A percentile compares a stretch with the other conserved stretches of the same genome.
These are phyloP conservation scores for Psilanteris sp. DNA, from an alignment of 1,140 invertebrate species.

Conservation along the genomic window DNA sequence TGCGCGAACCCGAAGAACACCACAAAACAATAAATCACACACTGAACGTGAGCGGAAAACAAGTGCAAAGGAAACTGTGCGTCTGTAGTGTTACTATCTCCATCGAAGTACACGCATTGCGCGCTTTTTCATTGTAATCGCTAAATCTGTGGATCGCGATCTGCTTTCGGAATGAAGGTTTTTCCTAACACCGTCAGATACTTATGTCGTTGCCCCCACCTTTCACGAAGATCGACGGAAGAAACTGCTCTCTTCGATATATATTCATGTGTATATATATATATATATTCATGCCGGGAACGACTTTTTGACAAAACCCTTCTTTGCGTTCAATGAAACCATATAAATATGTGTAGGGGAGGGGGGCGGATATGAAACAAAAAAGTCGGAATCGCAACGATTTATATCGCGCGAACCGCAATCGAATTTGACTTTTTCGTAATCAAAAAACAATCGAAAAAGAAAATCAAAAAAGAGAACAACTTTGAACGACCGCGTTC, in stretches of 20 bases:
- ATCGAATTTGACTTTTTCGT: no score
- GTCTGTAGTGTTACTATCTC: slow-evolving; percentile 37
- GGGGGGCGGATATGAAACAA: no score
- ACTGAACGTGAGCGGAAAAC: slow-evolving; percentile 21
- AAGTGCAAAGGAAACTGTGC: slow-evolving; percentile 9
- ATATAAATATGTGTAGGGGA: no score
- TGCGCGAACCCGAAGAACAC: slow-evolving; percentile 1
- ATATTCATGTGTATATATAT: no score
- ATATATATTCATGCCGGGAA: slow-evolving; percentile 14
- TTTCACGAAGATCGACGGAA: slow-evolving; percentile 44
- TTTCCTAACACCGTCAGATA: slow-evolving; percentile 76
- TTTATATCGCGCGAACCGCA: no score
- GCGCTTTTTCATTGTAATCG: slow-evolving; percentile 65
- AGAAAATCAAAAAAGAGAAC: no score
- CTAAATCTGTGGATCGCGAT: slow-evolving; percentile 71
- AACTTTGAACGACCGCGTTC: no score
- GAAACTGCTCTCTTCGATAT: slow-evolving; percentile 44
- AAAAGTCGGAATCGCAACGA: background rate
- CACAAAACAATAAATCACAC: slow-evolving; percentile 28
- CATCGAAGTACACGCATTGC: slow-evolving; percentile 52
- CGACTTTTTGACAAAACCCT: slow-evolving; percentile 25
- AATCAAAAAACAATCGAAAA: no score
- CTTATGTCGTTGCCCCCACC: slow-evolving; percentile 76
- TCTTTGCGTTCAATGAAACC: slow-evolving; percentile 16
- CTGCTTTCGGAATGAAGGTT: slow-evolving; percentile 76